These are phyloP conservation scores for Falco cherrug DNA, from an alignment of 2,797 vertebrate species.

Conservation along the genomic window DNA sequence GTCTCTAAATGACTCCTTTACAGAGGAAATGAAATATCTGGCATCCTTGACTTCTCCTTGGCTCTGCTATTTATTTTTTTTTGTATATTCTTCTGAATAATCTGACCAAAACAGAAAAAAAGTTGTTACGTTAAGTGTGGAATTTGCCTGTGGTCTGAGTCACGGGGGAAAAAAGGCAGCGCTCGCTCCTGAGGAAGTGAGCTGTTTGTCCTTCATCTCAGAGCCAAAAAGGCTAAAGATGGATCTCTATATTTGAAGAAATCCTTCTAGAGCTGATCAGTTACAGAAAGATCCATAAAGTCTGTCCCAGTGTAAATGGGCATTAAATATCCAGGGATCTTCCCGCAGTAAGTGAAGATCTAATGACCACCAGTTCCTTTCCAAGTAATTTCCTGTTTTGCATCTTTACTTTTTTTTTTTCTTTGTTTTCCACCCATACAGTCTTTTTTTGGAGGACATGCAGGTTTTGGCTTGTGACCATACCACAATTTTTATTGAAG, in stretches of 20 bases:
- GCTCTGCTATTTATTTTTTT: neutral
- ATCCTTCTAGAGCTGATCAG: neutral
- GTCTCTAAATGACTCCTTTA: neutral
- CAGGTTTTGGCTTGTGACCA: neutral
- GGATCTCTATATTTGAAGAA: neutral
- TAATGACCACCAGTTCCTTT: neutral
- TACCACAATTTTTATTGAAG: neutral
- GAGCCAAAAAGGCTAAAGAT: neutral
- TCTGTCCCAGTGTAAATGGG: neutral
- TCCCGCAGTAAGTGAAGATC: neutral
- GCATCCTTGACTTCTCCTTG: neutral
- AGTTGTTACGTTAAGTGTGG: neutral
- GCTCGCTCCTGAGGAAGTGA: rapidly evolving
- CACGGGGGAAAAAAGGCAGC: neutral
- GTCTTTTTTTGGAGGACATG: neutral
- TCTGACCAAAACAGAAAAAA: neutral
- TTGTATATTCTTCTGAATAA: neutral
- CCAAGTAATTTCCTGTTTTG: neutral
- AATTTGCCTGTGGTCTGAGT: neutral
- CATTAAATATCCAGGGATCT: neutral
- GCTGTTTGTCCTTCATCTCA: neutral
- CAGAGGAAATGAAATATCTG: neutral
- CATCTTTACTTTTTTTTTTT: neutral
- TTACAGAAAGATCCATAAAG: neutral
- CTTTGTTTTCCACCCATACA: neutral